Evolutionary conservation across 2,797 vertebrate genomes (phyloP), one percentile per base, ranked within the genome.

Genomic region (Gymnothorax javanicus): DNA sequence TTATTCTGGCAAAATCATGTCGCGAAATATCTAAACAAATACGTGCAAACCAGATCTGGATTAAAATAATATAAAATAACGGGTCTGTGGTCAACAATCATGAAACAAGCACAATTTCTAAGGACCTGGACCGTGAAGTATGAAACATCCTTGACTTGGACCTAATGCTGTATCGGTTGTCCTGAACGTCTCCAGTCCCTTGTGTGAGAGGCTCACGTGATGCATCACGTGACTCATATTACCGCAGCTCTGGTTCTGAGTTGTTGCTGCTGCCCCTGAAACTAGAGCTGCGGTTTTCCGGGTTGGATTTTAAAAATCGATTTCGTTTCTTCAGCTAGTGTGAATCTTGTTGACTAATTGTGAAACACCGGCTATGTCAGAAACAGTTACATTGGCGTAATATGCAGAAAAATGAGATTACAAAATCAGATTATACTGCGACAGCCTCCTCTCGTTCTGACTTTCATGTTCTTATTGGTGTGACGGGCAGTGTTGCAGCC

Each of bases 401-500:
- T 17, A 95, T 95, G 94, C 93, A 96, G 90, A 0, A 52, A 85
- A 88, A 88, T 0, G 87, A 87, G 0, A 3, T 20, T 0, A 87
- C 27, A 75, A 84, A 83, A 43, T 17, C 83, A 0, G 77, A 86
- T 59, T 73, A 20, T 0, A 93, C 91, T 64, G 89, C 93, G 71
- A 64, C 86, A 79, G 90, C 88, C 73, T 88, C 91, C 1, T 4
- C 82, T 33, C 92, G 89, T 11, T 85, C 75, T 17, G 88, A 77
- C 15, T 94, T 89, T 86, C 91, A 0, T 0, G 90, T 99, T 50
- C 96, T 99, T 0, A 91, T 99, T 59, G 98, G 97, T 0, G 98
- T 98, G 50, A 99, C 97, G 0, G 99, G 98, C 23, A 99, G 98
- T 0, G 98, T 99, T 0, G 99, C 99, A 75, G 96, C 98, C 3